These are phyloP conservation scores for Dugesia japonica DNA, from an alignment of 2,888 invertebrate genomes.

Conservation along the genomic window DNA sequence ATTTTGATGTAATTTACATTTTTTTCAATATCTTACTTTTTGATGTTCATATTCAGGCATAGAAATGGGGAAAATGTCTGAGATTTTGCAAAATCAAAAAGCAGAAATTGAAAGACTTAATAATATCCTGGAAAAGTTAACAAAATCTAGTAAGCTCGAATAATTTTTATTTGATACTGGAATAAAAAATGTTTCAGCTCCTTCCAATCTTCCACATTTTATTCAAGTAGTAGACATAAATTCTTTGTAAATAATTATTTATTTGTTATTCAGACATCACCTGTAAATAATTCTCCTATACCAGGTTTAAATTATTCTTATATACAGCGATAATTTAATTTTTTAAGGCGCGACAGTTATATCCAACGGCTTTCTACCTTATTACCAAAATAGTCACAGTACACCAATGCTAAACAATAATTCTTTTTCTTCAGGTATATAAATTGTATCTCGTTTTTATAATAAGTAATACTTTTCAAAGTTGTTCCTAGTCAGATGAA, in stretches of 20 bases:
- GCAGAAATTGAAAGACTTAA: conserved; percentile 6
- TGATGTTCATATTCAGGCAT: neutral
- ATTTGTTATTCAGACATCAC: neutral
- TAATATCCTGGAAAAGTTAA: neutral
- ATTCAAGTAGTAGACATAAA: neutral
- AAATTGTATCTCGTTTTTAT: neutral
- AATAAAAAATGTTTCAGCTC: neutral
- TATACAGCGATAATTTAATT: neutral
- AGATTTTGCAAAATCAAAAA: neutral
- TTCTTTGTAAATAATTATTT: neutral
- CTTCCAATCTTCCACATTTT: neutral
- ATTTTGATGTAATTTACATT: no score
- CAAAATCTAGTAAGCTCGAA: neutral
- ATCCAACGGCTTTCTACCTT: neutral
- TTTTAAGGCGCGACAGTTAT: neutral
- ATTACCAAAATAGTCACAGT: neutral
- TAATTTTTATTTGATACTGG: no score
- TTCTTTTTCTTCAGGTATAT: neutral
- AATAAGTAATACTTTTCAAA: no score
- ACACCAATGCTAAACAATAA: neutral
- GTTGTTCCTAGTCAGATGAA: neutral
- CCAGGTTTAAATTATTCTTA: neutral
- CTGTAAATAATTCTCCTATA: neutral
- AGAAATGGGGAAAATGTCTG: neutral
- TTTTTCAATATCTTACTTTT: no score